Evolutionary conservation across 2,113 vertebrate genomes (phyloP).

Genomic region (Ictalurus furcatus): DNA sequence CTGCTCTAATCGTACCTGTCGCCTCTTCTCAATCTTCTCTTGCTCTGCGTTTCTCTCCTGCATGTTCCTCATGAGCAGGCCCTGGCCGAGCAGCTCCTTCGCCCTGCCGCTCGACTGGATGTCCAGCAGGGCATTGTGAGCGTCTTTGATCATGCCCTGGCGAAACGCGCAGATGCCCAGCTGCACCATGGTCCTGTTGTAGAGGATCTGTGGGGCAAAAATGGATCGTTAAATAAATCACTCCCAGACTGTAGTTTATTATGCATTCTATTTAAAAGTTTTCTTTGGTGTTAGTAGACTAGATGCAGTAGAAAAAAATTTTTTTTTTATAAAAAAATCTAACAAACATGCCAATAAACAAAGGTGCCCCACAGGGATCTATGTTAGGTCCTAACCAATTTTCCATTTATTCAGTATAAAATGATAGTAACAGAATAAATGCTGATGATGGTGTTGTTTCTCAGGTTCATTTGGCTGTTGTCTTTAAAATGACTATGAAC

Average conservation of each 20-base stretch:
- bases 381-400: neutral
- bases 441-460: neutral
- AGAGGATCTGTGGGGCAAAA: conserved; percentile 78
- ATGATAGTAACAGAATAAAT: neutral
- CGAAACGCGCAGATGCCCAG: conserved; percentile 92
- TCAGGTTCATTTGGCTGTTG: neutral
- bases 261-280: neutral
- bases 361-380: neutral
- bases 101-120: conserved; percentile 90
- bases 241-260: neutral
- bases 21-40: conserved; percentile 90
- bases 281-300: neutral
- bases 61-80: conserved; percentile 88
- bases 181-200: conserved; percentile 93
- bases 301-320: neutral
- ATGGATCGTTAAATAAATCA: neutral
- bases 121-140: conserved; percentile 88
- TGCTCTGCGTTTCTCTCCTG: conserved; percentile 92
- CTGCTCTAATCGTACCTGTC: conserved; percentile 70
- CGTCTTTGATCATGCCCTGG: conserved; percentile 91
- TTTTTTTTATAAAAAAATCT: too few species aligned
- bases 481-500: neutral
- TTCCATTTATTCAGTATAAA: neutral
- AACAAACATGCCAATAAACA: neutral
- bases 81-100: conserved; percentile 91